phyloP scores from a whole-genome alignment of 1,140 invertebrate genomes.

The Dreissena polymorpha region DNA sequence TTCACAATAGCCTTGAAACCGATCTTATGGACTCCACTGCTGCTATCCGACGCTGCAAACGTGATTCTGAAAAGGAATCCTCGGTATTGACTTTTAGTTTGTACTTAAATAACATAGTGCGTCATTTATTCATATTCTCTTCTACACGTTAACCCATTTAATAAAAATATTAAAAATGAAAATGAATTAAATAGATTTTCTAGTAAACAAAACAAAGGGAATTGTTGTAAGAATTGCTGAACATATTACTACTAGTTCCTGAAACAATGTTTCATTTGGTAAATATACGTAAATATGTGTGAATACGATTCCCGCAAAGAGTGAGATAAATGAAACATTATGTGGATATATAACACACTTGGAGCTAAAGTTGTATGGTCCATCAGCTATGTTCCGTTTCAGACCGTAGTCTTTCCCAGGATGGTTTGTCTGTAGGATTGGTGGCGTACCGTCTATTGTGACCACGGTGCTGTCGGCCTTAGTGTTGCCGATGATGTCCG shows the following conservation, averaged over 20 bases:
- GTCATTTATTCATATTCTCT: neutral
- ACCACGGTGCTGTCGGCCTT: constrained; percentile 24
- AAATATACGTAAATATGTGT: too few relatives aligned
- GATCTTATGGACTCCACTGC: constrained; percentile 36
- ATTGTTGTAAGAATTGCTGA: neutral
- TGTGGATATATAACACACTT: neutral
- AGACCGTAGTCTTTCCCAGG: neutral
- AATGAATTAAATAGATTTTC: neutral
- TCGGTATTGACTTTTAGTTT: neutral
- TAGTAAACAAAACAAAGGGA: neutral
- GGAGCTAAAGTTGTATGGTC: constrained; percentile 9
- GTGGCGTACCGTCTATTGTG: neutral
- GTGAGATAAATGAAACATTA: too few relatives aligned
- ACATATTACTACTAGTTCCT: neutral
- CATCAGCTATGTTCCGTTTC: constrained; percentile 2
- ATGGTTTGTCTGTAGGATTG: neutral
- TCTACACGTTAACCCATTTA: neutral
- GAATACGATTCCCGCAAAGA: too few relatives aligned
- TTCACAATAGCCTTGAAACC: constrained; percentile 5
- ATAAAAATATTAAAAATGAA: neutral
- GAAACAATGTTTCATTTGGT: too few relatives aligned
- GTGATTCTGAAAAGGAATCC: neutral
- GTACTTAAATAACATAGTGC: too few relatives aligned
- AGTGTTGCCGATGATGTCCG: constrained; percentile 34
- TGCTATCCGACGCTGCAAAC: constrained; percentile 6